Conservation (phyloP, 2,797 vertebrate species). For the Crax fasciolata region DNA sequence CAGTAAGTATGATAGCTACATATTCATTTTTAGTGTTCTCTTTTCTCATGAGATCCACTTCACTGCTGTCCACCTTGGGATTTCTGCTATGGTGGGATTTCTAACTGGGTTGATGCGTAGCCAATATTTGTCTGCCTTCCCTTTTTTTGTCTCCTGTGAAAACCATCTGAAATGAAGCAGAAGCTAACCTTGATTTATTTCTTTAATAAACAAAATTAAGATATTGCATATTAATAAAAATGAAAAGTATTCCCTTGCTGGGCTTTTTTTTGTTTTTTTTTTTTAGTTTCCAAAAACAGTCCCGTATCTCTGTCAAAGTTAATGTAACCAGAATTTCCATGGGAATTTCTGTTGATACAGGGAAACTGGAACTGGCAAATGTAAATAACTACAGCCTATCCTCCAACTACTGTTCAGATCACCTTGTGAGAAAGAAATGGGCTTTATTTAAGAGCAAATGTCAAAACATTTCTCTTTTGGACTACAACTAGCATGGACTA, state of each 20-base stretch:
- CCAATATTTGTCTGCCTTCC: slow-evolving; percentile 40
- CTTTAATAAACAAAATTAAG: slow-evolving; percentile 72
- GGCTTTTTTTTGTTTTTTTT: neutral
- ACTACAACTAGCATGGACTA: neutral
- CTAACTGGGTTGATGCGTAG: slow-evolving; percentile 30
- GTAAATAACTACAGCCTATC: slow-evolving; percentile 48
- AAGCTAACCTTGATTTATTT: slow-evolving; percentile 75
- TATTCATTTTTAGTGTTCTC: neutral
- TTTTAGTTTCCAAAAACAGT: slow-evolving; percentile 64
- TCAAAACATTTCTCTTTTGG: neutral
- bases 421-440: slow-evolving; percentile 48
- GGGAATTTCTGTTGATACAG: slow-evolving; percentile 62
- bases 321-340: slow-evolving; percentile 69
- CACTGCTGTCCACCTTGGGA: neutral
- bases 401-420: slow-evolving; percentile 37
- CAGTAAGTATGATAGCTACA: neutral
- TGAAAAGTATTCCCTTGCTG: slow-evolving; percentile 60
- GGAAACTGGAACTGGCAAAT: slow-evolving; percentile 48
- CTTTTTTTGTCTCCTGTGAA: slow-evolving; percentile 55
- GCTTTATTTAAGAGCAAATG: neutral
- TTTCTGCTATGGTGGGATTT: slow-evolving; percentile 40
- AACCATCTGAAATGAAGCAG: slow-evolving; percentile 61
- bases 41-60: slow-evolving; percentile 34
- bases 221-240: slow-evolving; percentile 66
- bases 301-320: slow-evolving; percentile 72